Base-by-base conservation (phyloP, 1,140 invertebrate species). In the Pseudomyrmex dendroicus region DNA sequence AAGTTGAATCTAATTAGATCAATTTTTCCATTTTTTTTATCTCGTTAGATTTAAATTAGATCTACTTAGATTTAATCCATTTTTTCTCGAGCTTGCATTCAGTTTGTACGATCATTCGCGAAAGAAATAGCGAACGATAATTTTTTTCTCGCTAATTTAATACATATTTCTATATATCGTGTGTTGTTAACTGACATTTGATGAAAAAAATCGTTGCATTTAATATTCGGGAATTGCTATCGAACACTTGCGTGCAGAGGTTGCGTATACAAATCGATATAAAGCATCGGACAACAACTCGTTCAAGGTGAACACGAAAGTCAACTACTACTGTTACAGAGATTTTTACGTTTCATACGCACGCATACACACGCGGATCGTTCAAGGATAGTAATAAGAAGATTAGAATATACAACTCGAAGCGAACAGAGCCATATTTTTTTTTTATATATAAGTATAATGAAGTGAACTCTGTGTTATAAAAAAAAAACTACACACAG, bases 251-350 rank as follows among this genome's bases (percentile, higher is more conserved):
- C n/a, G 46, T 1, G 25, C 2, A 48, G 52, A 76, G 46, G 61
- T 54, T 4, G 5, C 5, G 22, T 8, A 44, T 54, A 35, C 20
- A 76, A 64, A 66, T 54, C 2, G n/a, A 62, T 62, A 73, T 62
- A 25, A 63, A 35, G 46, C 25, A 12, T 52, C 44, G 17, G 10
- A 9, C 1, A 74, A 46, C 13, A 74, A 46, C 13, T 48, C 1
- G 46, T 74, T 3, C 73, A 74, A 74, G 73, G 22, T 63, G 12
- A 74, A 63, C 59, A 17, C 1, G 15, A 52, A 74, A 35, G 5
- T 35, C 35, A 35, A 63, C 10, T 63, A 63, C 57, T 44, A 73
- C 20, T 20, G 13, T 2, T 17, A 73, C 12, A 15, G 54, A 15
- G 54, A 62, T 62, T 13, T 46, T 48, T 63, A 3, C 1, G 50